Evolutionary conservation across 2,888 invertebrate species (phyloP), one percentile per base, ranked within the genome.

Genomic region (Galerucella pusilla): DNA sequence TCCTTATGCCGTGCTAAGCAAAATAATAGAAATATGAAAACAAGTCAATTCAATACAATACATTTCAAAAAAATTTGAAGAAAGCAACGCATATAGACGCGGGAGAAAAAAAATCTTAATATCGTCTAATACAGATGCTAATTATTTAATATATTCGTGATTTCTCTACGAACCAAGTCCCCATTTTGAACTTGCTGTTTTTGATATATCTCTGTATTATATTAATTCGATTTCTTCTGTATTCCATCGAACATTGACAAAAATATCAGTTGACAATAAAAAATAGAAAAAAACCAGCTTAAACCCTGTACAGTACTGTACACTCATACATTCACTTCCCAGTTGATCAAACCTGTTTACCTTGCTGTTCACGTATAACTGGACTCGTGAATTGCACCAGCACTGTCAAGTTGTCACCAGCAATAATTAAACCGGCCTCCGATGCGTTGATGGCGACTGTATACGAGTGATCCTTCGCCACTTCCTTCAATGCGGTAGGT

Each of bases 371-470:
- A 76, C 98, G 92, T 92, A 98, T 94, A 71, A 97, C 90, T 65
- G 97, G 97, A 78, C 98, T 97, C 68, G 98, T 98, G 78, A 98
- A 91, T 78, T 96, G 94, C 78, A 98, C 95, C 79, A 94, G 93
- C 79, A 98, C 97, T 69, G 91, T 91, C 75, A 96, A 93, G 68
- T 95, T 94, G 76, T 93, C 94, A 83, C 94, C 94, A 14, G 93
- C 91, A 72, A 97, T 95, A 64, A 92, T 90, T 77, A 98, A 92
- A 9, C 96, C 95, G 70, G 96, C 95, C 81, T 97, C 95, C 74
- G 95, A 94, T 66, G 95, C 91, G 85, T 92, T 93, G 83, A 95
- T 92, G 82, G 94, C 94, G 78, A 97, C 94, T 80, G 93, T 93
- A 90, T 96, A 97, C 91, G 91, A 92, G 77, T 93, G 92, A 52